phyloP scores from a whole-genome alignment of 2,113 vertebrate genomes.

The Petaurus breviceps region DNA sequence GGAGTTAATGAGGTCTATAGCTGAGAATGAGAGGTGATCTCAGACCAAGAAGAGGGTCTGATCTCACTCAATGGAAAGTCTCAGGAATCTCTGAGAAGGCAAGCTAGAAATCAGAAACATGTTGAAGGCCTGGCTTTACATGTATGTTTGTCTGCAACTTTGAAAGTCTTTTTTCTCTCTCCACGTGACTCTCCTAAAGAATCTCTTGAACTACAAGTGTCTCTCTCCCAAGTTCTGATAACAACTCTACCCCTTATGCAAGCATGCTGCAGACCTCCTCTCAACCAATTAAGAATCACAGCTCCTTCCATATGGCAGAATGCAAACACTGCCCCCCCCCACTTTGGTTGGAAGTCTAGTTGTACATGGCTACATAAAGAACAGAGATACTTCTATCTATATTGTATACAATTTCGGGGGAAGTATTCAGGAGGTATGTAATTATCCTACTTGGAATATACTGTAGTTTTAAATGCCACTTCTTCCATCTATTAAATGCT shows the following conservation, averaged over 20 bases:
- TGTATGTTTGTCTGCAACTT: background rate
- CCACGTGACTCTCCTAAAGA: background rate
- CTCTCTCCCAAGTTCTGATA: background rate
- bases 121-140: background rate
- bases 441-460: background rate
- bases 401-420: background rate
- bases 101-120: background rate
- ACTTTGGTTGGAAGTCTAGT: background rate
- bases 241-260: background rate
- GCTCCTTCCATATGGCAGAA: background rate
- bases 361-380: background rate
- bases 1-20: background rate
- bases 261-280: background rate
- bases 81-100: background rate
- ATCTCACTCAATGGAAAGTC: background rate
- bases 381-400: background rate
- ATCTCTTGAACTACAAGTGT: background rate
- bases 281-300: background rate
- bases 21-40: background rate
- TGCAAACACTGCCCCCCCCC: background rate
- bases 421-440: slow-evolving; percentile 26
- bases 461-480: slow-evolving; percentile 24
- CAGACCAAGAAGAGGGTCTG: background rate
- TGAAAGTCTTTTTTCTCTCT: background rate
- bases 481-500: slow-evolving; percentile 24